Evolutionary conservation across 2,797 vertebrate genomes (phyloP), one percentile per base, ranked within the genome.

Genomic region (Pantherophis vulpinus): DNA sequence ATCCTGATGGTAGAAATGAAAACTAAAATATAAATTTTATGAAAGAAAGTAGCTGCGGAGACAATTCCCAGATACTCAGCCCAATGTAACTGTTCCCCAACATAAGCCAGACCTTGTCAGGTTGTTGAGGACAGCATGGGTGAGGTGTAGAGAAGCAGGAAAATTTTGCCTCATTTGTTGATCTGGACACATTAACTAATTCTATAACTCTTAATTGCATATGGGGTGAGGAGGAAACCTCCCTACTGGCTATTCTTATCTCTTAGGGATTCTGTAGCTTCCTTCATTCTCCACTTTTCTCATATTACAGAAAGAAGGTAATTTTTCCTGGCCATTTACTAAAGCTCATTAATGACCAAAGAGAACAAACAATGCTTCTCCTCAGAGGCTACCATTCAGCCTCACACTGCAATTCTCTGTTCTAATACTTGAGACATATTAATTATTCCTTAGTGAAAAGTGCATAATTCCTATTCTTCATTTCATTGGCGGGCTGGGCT

Each of bases 391-490:
- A 97, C 98, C 98, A 98, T 99, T 99, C 98, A 99, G 98, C 99
- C 98, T 98, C 98, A 98, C 98, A 98, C 98, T 98, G 97, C 98
- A 99, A 98, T 99, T 99, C 98, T 98, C 98, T 98, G 98, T 98
- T 99, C 98, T 98, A 99, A 99, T 99, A 98, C 99, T 99, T 99
- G 98, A 98, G 98, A 99, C 99, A 99, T 99, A 99, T 99, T 99
- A 99, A 99, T 99, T 99, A 99, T 99, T 99, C 98, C 98, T 98
- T 98, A 98, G 98, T 99, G 98, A 98, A 98, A 99, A 98, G 97
- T 98, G 96, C 97, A 98, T 99, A 98, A 98, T 98, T 98, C 97
- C 97, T 98, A 98, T 98, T 98, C 98, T 98, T 98, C 97, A 98
- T 97, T 98, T 98, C 98, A 60, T 88, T 89, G 93, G 93, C 87